phyloP scores from a whole-genome alignment of 2,797 vertebrate genomes.

The Manis crassicaudata region DNA sequence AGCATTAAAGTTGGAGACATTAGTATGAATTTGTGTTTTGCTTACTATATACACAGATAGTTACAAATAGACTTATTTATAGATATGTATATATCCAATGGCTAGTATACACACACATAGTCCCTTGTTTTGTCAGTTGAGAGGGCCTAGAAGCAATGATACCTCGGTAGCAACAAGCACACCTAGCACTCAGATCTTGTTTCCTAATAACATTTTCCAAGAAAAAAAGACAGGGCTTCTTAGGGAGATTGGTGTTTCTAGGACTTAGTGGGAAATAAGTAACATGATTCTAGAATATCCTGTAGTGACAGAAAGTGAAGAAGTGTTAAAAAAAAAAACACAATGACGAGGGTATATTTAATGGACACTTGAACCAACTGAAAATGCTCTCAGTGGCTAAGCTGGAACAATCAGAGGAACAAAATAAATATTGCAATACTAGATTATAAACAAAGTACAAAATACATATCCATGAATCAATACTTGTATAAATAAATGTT shows the following conservation, averaged over 20 bases:
- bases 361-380: not conserved
- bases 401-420: not conserved
- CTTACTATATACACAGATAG: not conserved
- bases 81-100: not conserved
- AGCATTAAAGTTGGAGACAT: not conserved
- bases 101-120: not conserved
- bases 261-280: not conserved
- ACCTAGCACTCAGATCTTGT: not conserved
- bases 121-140: not conserved
- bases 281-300: not conserved
- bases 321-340: not conserved
- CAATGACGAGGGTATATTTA: not conserved
- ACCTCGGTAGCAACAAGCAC: not conserved
- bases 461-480: not conserved
- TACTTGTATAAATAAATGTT: not conserved
- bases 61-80: not conserved
- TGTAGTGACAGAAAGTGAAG: not conserved
- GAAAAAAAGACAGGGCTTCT: not conserved
- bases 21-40: not conserved
- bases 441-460: not conserved
- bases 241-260: not conserved
- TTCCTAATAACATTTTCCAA: not conserved
- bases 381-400: not conserved
- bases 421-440: not conserved
- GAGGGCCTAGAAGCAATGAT: not conserved